Evolutionary conservation across 35 echinoderm and acorn worm species (phyloP), one percentile per base, ranked within the genome.

Genomic region (Heliocidaris tuberculata): DNA sequence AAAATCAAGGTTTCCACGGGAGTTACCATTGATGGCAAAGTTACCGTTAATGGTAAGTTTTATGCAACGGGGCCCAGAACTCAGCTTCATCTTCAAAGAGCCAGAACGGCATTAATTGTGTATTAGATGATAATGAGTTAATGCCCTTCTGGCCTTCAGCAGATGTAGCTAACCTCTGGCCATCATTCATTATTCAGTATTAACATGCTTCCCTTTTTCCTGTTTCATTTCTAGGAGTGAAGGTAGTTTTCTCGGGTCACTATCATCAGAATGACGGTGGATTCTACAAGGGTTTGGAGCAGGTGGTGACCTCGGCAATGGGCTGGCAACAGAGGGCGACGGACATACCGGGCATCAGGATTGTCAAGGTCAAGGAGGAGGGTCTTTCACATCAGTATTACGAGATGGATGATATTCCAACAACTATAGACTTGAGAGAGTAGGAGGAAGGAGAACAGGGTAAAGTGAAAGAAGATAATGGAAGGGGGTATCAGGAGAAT

Each of bases 271-370:
- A 94, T 95, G 98, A 95, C 13, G 98, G 98, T 0, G 98, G 98
- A 12, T 85, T 97, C 71, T 97, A 99, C 95, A 95, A 96, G 85
- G 97, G 86, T 48, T 95, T 99, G 94, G 97, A 99, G 86, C 85
- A 96, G 47, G 88, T 99, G 9, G 98, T 99, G 0, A 97, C 98
- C 13, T 97, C 98, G 24, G 96, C 98, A 6, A 95, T 97, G 86
- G 98, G 98, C 52, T 96, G 94, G 32, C 86, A 87, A 42, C 86
- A 87, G 86, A 87, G 86, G 86, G 86, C 29, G 86, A 42, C 29
- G 7, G 86, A 87, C 86, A 87, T 31, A 87, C 96, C 94, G 11
- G 98, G 98, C 31, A 48, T 97, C 59, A 85, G 97, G 21, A 94
- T 99, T 31, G 98, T 99, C 29, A 99, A 94, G 78, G 97, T 99